A percentile compares a stretch with the other conserved stretches of the same genome.
Evolutionary conservation across 2,888 invertebrate genomes (phyloP).

Genomic region (Drosophila ustulata): DNA sequence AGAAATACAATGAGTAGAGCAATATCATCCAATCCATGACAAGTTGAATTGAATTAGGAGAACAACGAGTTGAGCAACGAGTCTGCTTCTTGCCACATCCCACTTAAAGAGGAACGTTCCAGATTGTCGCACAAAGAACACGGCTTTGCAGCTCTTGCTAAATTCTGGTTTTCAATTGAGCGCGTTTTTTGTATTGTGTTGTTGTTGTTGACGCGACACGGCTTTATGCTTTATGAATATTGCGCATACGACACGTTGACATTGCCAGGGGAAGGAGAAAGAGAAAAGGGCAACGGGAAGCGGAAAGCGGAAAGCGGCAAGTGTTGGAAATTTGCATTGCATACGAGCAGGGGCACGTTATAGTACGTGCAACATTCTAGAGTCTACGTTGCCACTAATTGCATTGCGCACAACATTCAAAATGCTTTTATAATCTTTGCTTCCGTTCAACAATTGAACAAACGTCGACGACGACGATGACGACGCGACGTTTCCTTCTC

Average conservation of each 20-base stretch:
- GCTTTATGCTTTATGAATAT: neutral
- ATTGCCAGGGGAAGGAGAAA: neutral
- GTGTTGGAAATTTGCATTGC: conserved; percentile 39
- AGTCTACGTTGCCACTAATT: conserved; percentile 54
- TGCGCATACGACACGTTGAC: conserved; percentile 31
- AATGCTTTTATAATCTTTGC: conserved; percentile 76
- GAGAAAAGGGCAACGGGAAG: neutral
- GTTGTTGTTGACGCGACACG: neutral
- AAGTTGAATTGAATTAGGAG: too few relatives aligned
- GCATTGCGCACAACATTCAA: conserved; percentile 68
- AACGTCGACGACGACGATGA: conserved; percentile 12
- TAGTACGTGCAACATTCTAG: neutral
- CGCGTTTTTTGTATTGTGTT: neutral
- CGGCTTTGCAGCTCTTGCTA: neutral
- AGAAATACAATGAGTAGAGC: too few relatives aligned
- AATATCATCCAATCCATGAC: too few relatives aligned
- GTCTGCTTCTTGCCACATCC: too few relatives aligned
- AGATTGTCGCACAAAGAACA: neutral
- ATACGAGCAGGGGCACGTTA: conserved; percentile 22
- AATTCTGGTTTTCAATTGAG: neutral
- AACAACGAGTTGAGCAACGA: neutral
- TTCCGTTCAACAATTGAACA: conserved; percentile 68
- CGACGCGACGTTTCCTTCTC: conserved; percentile 19
- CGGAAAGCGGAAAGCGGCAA: conserved; percentile 6
- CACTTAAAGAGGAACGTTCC: neutral